Base-by-base conservation (phyloP, 1,140 invertebrate species). In the Helicoverpa zea region DNA sequence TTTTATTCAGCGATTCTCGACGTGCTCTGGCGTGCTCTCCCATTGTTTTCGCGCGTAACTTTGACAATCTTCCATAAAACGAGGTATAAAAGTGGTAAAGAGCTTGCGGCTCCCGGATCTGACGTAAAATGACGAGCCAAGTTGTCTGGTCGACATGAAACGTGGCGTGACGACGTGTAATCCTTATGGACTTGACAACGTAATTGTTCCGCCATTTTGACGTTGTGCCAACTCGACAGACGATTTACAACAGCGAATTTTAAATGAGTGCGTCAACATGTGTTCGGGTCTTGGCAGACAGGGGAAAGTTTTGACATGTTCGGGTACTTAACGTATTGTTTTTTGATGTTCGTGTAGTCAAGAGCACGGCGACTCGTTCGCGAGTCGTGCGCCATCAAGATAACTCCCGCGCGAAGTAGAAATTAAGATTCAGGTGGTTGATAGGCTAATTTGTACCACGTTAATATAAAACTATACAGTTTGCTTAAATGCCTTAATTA, bases 171-270 rank as follows among this genome's bases (percentile, higher is more conserved):
- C 78, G 84, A 81, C 81, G 76, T 79, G 78, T 87, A 83, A 83
- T 82, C 81, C 84, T 81, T 84, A 81, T 76, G 84, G 84, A 80
- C 72, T 77, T 84, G 83, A 86, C 82, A 81, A 81, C 81, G 83
- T 86, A 86, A 88, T 88, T 85, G 83, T 85, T 86, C 76, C 83
- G 68, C 80, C 82, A 85, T 79, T 84, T 82, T 87, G 87, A 87
- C 87, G 84, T 83, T 85, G 70, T 84, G 86, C 80, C 84, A 84
- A 81, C 82, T 66, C 81, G 81, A 80, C 82, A 52, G 76, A 80
- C 74, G 80, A 82, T 81, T 84, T 83, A 81, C 78, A 79, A 81
- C 77, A 52, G 56, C 47, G 58, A 73, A 83, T 83, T 79, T 84
- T 79, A 70, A 63, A 74, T 64, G 79, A 74, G 75, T 54, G 68